Base-by-base conservation (phyloP, 2,888 invertebrate species). In the Molanna angustata region DNA sequence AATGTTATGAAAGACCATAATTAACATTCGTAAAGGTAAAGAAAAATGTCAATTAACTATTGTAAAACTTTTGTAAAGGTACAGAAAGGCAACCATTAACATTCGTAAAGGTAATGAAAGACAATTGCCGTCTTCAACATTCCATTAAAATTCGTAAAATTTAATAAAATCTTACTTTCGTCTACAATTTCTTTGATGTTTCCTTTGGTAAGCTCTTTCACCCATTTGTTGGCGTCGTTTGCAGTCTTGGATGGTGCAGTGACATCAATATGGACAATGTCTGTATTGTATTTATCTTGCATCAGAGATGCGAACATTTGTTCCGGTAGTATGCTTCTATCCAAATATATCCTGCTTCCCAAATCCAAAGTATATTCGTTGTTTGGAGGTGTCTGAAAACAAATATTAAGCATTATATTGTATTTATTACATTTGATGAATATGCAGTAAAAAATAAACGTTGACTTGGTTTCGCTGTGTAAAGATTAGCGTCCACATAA, bases 171-270 rank as follows among this genome's bases (percentile, higher is more conserved):
- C 41, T 31, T 21, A 52, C 52, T 47, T 22, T 43, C 43, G 7
- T 72, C 71, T 4, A 89, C 80, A 44, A 90, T 67, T 62, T 86
- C 76, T 7, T 78, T 72, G 27, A 96, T 86, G 61, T 83, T 84
- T 9, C 86, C 86, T 6, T 83, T 74, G 0, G 96, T 95, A 7
- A 85, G 71, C 52, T 84, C 80, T 20, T 80, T 77, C 1, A 92
- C 88, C 92, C 94, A 96, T 1, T 71, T 63, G 64, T 96, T 96
- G 54, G 96, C 90, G 4, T 70, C 67, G 4, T 70, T 64, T 0
- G 82, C 81, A 1, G 87, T 78, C 2, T 67, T 67, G 0, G 64
- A 66, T 0, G 82, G 64, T n/a, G 83, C 67, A 9, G 70, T 65
- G 63, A 91, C 89, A 70, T 90, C 79, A 1, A 85, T 69, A 1